phyloP scores from a whole-genome alignment of 2,888 invertebrate species.

The Drosophila flavopinicola region DNA sequence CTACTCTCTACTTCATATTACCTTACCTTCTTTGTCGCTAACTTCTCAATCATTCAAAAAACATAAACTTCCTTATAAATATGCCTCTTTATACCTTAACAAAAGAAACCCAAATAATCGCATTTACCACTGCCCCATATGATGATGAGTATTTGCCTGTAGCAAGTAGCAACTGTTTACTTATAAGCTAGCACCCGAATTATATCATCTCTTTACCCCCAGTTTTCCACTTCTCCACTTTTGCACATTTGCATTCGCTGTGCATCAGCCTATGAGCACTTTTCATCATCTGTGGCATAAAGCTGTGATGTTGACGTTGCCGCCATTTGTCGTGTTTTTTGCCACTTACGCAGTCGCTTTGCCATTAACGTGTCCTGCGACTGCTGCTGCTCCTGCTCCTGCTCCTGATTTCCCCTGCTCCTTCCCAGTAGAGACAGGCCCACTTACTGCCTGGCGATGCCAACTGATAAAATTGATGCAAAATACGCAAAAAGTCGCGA shows the following conservation, averaged over 20 bases:
- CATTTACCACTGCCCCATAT: not conserved
- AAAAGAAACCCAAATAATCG: too few species aligned
- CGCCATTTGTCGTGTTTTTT: conserved; percentile 61
- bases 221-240: not conserved
- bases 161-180: conserved; percentile 39
- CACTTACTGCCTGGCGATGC: conserved; percentile 43
- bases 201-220: conserved; percentile 26
- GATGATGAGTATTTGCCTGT: conserved; percentile 5
- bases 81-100: too few species aligned
- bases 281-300: conserved; percentile 41
- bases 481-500: conserved; percentile 82
- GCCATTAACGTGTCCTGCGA: conserved; percentile 58
- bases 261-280: conserved; percentile 45
- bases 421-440: conserved; percentile 3
- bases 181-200: conserved; percentile 10
- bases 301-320: conserved; percentile 36
- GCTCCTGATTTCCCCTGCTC: not conserved
- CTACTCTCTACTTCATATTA: too few species aligned
- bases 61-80: too few species aligned
- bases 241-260: conserved; percentile 7
- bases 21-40: too few species aligned
- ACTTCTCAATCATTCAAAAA: too few species aligned
- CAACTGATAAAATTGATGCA: conserved; percentile 81
- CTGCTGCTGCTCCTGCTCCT: conserved; percentile 6
- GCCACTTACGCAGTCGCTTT: conserved; percentile 71